Conservation (phyloP, 2,888 invertebrate genomes). For the Polia nebulosa region DNA sequence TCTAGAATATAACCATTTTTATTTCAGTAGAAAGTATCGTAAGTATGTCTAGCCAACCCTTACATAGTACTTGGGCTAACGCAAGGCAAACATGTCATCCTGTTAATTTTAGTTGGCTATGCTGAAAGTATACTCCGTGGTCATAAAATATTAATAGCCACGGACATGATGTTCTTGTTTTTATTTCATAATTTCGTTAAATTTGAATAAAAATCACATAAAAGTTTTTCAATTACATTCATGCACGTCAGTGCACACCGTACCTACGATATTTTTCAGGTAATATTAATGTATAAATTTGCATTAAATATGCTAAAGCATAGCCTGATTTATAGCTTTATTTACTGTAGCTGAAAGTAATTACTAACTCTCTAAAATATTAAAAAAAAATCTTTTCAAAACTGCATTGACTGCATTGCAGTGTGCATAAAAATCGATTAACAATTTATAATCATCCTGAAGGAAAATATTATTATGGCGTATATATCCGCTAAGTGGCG, state of each 20-base stretch:
- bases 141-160: conserved; percentile 75
- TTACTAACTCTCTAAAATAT: too few species aligned
- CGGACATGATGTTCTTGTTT: conserved; percentile 72
- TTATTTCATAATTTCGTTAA: conserved; percentile 69
- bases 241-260: conserved; percentile 60
- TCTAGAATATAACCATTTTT: too few species aligned
- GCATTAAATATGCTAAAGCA: conserved; percentile 3
- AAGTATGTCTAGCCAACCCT: not conserved
- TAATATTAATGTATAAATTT: conserved; percentile 33
- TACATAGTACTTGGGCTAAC: conserved; percentile 19
- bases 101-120: conserved; percentile 72
- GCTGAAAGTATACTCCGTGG: conserved; percentile 71
- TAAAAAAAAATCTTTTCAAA: not conserved
- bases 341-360: not conserved
- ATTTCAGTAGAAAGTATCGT: too few species aligned
- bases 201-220: conserved; percentile 69
- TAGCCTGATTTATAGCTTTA: not conserved
- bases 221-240: conserved; percentile 67
- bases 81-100: conserved; percentile 52
- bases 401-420: not conserved
- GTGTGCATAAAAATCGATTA: not conserved
- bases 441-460: not conserved
- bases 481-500: too few species aligned
- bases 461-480: not conserved
- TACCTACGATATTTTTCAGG: conserved; percentile 42